Evolutionary conservation across 2,113 vertebrate genomes (phyloP), one percentile per base, ranked within the genome.

Genomic region (Propithecus coquereli): DNA sequence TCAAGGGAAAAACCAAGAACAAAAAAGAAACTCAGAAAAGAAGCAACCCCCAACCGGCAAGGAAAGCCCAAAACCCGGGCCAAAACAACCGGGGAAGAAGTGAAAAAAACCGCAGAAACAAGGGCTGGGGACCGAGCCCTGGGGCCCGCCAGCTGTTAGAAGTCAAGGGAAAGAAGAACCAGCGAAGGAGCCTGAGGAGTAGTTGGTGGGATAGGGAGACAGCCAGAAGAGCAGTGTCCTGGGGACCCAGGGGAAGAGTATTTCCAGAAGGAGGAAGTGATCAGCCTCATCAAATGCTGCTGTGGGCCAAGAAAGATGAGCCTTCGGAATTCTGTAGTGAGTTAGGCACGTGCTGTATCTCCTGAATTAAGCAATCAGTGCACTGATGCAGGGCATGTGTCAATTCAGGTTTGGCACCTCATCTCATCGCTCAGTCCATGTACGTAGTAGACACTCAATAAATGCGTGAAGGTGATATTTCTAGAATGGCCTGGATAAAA

Each of bases 261-360:
- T 0, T 43, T 57, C 12, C 30, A 12, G 59, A 37, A 59, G 82
- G 77, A 22, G n/a, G 16, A 10, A 10, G 25, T 1, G 73, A 13
- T 11, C 3, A 6, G 32, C 45, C 34, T 43, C 0, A 2, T 23
- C 63, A 2, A 9, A 14, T 2, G n/a, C 25, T 32, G 32, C 77
- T 30, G 57, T 3, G 34, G 20, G 37, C 50, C 74, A 12, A 4
- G 59, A 27, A 27, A 9, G 30, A 40, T 0, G 13, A 3, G 43
- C 2, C 1, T 40, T 50, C 83, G 23, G 54, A 45, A 17, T 8
- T 14, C 16, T 1, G 0, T 1, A 3, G 40, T 5, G 0, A 13
- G 14, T 5, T 0, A 8, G 0, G 0, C 43, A 14, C 0, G 0
- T 1, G 13, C 11, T 3, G 40, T 25, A 1, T 6, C 65, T 89